Conservation (phyloP, 2,113 vertebrate species). For the Eleginops maclovinus region DNA sequence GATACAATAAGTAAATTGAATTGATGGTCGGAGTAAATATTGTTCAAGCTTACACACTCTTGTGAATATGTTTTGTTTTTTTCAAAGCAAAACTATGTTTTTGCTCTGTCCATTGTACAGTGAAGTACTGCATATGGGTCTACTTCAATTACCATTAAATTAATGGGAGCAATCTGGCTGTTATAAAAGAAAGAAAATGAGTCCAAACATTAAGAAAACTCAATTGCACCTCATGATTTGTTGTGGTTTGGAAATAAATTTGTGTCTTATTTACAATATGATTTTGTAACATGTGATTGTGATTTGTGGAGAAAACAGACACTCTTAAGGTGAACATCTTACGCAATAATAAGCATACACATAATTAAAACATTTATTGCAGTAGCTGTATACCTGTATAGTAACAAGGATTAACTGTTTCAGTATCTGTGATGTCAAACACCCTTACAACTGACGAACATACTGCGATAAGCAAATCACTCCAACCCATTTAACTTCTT, state of each 20-base stretch:
- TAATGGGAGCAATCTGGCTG: too few species aligned
- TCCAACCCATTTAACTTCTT: constrained; percentile 86
- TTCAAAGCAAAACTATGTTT: background rate
- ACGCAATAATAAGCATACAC: constrained; percentile 78
- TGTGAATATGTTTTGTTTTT: constrained; percentile 7
- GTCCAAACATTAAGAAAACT: background rate
- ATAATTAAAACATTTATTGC: constrained; percentile 99
- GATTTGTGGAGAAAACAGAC: constrained; percentile 34
- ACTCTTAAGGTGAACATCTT: constrained; percentile 29
- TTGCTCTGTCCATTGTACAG: background rate
- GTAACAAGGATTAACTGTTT: constrained; percentile 99
- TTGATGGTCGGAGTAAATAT: background rate
- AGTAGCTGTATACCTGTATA: constrained; percentile 98
- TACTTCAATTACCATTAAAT: too few species aligned
- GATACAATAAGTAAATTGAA: constrained; percentile 18
- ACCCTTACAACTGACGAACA: constrained; percentile 96
- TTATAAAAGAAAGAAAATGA: background rate
- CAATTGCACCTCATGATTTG: background rate
- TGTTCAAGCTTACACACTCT: background rate
- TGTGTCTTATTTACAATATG: background rate
- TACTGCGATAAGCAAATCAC: constrained; percentile 97
- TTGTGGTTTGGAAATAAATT: background rate
- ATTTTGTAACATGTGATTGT: background rate
- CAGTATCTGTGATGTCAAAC: constrained; percentile 98
- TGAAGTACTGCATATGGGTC: too few species aligned